Evolutionary conservation across 2,888 invertebrate genomes (phyloP).

Genomic region (Chesias legatella): DNA sequence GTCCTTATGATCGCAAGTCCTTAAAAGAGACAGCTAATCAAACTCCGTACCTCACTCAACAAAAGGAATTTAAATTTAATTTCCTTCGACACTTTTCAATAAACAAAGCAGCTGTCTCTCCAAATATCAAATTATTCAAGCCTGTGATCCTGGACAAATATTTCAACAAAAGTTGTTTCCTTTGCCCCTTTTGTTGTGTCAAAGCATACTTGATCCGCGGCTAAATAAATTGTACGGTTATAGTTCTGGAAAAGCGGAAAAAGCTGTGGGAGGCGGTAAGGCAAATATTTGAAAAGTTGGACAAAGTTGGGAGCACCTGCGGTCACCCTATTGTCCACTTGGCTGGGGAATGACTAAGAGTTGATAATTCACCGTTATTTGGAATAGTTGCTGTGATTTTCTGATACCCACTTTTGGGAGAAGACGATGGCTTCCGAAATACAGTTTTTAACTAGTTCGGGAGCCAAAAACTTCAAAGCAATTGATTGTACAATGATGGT

Average conservation of each 20-base stretch:
- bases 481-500: too few species aligned
- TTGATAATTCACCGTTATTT: conserved; percentile 30
- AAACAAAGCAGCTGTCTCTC: too few species aligned
- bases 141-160: conserved; percentile 47
- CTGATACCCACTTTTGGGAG: too few species aligned
- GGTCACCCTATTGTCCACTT: conserved; percentile 70
- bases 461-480: too few species aligned
- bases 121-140: conserved; percentile 14
- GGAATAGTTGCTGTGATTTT: too few species aligned
- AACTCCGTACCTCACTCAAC: too few species aligned
- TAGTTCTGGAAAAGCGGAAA: conserved; percentile 56
- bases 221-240: conserved; percentile 66
- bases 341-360: conserved; percentile 36
- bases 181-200: conserved; percentile 65
- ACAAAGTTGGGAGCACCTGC: conserved; percentile 59
- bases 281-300: conserved; percentile 78
- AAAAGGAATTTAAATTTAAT: neutral
- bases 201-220: conserved; percentile 77
- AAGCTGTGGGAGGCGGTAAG: conserved; percentile 64
- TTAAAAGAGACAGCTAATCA: too few species aligned
- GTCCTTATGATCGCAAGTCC: too few species aligned
- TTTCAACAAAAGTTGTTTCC: conserved; percentile 52
- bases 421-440: too few species aligned
- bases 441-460: too few species aligned
- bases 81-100: neutral